Base-by-base conservation (phyloP, 1,140 invertebrate genomes). In the Apis mellifera region DNA sequence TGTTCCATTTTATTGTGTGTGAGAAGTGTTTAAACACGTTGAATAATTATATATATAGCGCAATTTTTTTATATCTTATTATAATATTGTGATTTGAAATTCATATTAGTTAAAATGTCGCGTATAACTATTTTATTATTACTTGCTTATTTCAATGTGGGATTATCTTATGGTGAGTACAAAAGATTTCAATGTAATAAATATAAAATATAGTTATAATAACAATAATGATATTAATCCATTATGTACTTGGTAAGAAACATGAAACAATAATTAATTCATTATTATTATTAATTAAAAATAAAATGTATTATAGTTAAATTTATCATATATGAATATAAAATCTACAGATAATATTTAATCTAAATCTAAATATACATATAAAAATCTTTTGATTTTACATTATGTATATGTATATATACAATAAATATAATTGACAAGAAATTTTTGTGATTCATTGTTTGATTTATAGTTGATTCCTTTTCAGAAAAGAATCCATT, bases 91-190 rank as follows among this genome's bases (percentile, higher is more conserved):
- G 9, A 52, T 52, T 79, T 71, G 0, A 55, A 64, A 48, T 32
- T 60, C 3, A 50, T 52, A 15, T 74, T n/a, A 0, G 3, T 48
- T 23, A 80, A 74, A 65, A 80, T 80, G 78, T 80, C 54, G 50
- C 70, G 70, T 23, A n/a, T 62, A 15, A 48, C 50, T 4, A 52
- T 32, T 11, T 55, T 80, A 52, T 12, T 80, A 12, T 8, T 73
- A 7, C 8, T 80, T 65, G 9, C 65, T 32, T 55, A 15, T 5
- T 11, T 65, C 19, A 65, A 64, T 12, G 17, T 32, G 21, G 60
- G 60, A 32, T 74, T 80, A 65, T 74, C 60, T n/a, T 48, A 74
- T 9, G 78, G 78, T 80, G 23, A 80, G 78, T 80, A 7, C 1
- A 59, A 11, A 13, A 15, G 19, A 48, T 26, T 26, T 73, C 23